phyloP scores from a whole-genome alignment of 2,797 vertebrate genomes.

The Holocentrus rufus region DNA sequence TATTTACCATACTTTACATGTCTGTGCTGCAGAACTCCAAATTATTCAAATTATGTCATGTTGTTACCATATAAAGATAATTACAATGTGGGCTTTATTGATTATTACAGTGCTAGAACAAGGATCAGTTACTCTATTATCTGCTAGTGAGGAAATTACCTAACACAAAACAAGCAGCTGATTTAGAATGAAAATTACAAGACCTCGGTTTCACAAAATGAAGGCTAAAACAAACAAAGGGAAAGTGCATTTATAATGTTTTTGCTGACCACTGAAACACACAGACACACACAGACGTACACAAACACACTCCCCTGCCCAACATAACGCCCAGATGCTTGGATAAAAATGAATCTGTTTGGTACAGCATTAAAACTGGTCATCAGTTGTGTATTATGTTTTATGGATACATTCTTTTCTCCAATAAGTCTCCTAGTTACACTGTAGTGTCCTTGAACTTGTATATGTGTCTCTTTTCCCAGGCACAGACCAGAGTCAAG shows the following conservation, averaged over 20 bases:
- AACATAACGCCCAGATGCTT: background rate
- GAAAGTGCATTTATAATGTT: background rate
- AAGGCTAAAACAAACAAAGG: background rate
- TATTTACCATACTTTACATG: background rate
- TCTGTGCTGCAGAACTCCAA: background rate
- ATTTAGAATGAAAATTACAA: background rate
- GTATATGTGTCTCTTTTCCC: conserved; percentile 12
- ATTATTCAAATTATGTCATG: background rate
- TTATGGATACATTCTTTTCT: background rate
- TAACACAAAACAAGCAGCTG: background rate
- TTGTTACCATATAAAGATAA: conserved; percentile 4
- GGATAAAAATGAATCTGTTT: background rate
- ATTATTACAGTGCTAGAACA: background rate
- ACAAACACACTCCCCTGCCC: too few species aligned
- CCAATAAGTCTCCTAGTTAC: too few species aligned
- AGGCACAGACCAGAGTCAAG: conserved; percentile 97
- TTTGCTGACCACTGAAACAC: background rate
- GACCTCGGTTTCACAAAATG: background rate
- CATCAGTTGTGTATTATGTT: background rate
- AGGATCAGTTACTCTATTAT: conserved; percentile 10
- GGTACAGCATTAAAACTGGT: background rate
- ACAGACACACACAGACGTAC: too few species aligned
- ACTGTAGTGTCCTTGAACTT: background rate
- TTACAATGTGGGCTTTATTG: background rate
- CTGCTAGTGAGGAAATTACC: background rate